Evolutionary conservation across 2,113 vertebrate genomes (phyloP).

Genomic region (Scomber colias): DNA sequence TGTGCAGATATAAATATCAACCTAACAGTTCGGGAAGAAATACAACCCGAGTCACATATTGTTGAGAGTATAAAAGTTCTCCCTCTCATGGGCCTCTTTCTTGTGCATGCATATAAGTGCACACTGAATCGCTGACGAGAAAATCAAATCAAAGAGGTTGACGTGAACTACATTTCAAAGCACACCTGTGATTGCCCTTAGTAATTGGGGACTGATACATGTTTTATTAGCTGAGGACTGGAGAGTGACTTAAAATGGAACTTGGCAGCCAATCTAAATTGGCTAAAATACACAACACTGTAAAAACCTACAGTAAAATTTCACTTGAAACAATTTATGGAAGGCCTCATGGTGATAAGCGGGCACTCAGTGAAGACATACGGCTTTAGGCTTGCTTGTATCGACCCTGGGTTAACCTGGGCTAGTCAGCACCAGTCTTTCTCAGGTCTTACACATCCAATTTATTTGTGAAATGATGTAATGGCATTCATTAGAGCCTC

Average conservation of each 20-base stretch:
- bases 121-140: constrained; percentile 6
- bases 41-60: constrained; percentile 1
- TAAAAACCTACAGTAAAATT: constrained; percentile 52
- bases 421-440: constrained; percentile 22
- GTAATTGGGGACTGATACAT: constrained; percentile 6
- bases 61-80: constrained; percentile 17
- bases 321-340: constrained; percentile 45
- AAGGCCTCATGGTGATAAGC: constrained; percentile 12
- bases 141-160: constrained; percentile 19
- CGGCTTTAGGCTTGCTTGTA: background rate
- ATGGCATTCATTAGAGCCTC: constrained; percentile 72
- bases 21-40: constrained; percentile 8
- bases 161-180: constrained; percentile 29
- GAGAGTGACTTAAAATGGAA: constrained; percentile 21
- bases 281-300: constrained; percentile 22
- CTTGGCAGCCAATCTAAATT: constrained; percentile 33
- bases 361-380: constrained; percentile 18
- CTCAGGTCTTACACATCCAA: constrained; percentile 46
- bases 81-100: constrained; percentile 6
- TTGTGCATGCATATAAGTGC: background rate
- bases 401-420: constrained; percentile 38
- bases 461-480: constrained; percentile 77
- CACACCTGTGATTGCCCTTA: constrained; percentile 19
- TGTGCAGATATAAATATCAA: constrained; percentile 19
- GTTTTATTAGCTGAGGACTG: constrained; percentile 34